phyloP scores from a whole-genome alignment of 2,113 vertebrate species.

The Herpetotheres cachinnans region DNA sequence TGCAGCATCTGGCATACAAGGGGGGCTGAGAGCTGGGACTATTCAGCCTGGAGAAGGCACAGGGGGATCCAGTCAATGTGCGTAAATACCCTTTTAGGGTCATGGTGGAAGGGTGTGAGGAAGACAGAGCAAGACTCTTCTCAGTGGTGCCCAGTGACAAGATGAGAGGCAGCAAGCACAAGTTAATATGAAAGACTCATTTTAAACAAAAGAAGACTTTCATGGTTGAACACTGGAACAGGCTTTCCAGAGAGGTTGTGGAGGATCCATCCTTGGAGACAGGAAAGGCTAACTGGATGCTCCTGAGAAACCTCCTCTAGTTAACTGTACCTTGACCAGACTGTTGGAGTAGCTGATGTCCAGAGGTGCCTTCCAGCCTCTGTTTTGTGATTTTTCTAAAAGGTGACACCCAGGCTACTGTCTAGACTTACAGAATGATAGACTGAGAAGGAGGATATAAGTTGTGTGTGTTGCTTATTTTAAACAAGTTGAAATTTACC shows the following conservation, averaged over 20 bases:
- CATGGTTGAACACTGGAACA: background rate
- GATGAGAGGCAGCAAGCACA: background rate
- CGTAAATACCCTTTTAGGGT: background rate
- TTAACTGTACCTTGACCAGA: background rate
- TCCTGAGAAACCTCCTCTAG: background rate
- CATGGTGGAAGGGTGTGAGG: background rate
- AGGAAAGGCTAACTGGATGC: background rate
- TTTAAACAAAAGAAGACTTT: background rate
- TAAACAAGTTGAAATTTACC: background rate
- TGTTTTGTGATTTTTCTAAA: background rate
- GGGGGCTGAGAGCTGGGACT: background rate
- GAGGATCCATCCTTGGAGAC: background rate
- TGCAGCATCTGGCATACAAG: background rate
- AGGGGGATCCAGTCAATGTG: background rate
- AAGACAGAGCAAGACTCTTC: background rate
- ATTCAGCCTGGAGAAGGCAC: background rate
- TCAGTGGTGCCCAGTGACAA: background rate
- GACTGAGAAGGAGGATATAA: background rate
- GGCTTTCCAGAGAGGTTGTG: background rate
- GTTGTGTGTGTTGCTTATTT: background rate
- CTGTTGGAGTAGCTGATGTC: background rate
- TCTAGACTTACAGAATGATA: accelerated
- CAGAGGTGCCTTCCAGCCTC: background rate
- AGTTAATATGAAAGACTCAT: background rate
- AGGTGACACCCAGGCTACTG: background rate